Evolutionary conservation across 2,888 invertebrate species (phyloP).

Genomic region (Brachyptera risi): DNA sequence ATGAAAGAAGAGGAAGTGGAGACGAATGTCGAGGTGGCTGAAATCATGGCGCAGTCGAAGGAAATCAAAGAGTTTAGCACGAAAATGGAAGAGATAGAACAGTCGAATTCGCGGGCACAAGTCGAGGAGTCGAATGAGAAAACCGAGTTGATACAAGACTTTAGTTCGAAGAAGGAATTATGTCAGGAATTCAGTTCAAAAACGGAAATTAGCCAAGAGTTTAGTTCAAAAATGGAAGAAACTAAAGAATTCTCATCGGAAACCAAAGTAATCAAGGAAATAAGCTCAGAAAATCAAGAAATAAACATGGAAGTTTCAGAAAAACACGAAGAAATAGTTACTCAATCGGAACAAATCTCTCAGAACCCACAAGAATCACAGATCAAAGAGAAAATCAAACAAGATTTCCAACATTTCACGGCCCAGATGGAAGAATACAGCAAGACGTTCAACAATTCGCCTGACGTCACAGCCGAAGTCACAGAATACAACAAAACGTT

Average conservation of each 20-base stretch:
- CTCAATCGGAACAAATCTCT: too few species aligned
- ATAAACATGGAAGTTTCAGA: not conserved
- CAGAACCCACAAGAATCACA: too few species aligned
- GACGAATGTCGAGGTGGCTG: not conserved
- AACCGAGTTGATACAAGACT: not conserved
- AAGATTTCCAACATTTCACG: conserved; percentile 13
- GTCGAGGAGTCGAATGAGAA: not conserved
- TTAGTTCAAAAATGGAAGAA: not conserved
- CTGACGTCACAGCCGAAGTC: conserved; percentile 9
- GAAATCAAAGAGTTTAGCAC: not conserved
- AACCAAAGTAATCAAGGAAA: not conserved
- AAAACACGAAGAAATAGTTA: too few species aligned
- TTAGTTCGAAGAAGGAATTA: not conserved
- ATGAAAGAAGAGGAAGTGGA: not conserved
- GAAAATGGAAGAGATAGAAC: conserved; percentile 10
- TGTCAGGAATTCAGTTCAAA: not conserved
- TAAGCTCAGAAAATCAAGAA: too few species aligned
- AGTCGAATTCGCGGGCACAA: too few species aligned
- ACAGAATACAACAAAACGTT: conserved; percentile 12
- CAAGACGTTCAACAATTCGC: conserved; percentile 11
- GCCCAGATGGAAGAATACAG: conserved; percentile 19
- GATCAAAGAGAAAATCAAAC: conserved; percentile 19
- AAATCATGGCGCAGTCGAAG: not conserved
- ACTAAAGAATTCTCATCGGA: not conserved
- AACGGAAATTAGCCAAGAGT: not conserved